Conservation (phyloP, 2,888 invertebrate genomes). For the Lycophotia porphyrea region DNA sequence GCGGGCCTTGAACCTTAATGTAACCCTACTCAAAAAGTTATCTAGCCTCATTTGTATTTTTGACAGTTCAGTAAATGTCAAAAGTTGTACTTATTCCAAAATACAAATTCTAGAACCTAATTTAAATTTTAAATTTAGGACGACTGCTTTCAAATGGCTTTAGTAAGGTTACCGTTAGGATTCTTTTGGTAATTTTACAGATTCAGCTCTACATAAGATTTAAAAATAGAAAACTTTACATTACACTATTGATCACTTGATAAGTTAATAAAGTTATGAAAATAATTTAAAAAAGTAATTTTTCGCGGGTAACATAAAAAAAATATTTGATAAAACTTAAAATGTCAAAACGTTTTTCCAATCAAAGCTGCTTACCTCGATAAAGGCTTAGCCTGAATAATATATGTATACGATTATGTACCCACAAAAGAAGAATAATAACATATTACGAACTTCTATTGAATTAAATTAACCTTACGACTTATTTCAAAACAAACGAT, state of each 20-base stretch:
- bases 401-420: constrained; percentile 11
- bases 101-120: constrained; percentile 8
- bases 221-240: background rate
- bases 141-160: constrained; percentile 1
- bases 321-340: background rate
- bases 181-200: background rate
- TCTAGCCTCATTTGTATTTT: constrained; percentile 26
- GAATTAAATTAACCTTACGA: constrained; percentile 56
- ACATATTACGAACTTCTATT: constrained; percentile 24
- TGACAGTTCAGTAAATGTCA: constrained; percentile 51
- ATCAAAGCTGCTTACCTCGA: constrained; percentile 16
- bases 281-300: background rate
- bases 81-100: constrained; percentile 6
- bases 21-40: constrained; percentile 8
- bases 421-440: constrained; percentile 36
- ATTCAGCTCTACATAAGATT: background rate
- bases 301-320: background rate
- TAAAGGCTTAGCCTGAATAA: constrained; percentile 20
- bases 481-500: constrained; percentile 11
- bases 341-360: background rate
- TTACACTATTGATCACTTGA: background rate
- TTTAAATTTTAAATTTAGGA: constrained; percentile 46
- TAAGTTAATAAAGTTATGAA: background rate
- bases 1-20: constrained; percentile 19
- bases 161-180: background rate